These are phyloP conservation scores for Neomonachus schauinslandi DNA, from an alignment of 2,113 vertebrate species.

Conservation along the genomic window DNA sequence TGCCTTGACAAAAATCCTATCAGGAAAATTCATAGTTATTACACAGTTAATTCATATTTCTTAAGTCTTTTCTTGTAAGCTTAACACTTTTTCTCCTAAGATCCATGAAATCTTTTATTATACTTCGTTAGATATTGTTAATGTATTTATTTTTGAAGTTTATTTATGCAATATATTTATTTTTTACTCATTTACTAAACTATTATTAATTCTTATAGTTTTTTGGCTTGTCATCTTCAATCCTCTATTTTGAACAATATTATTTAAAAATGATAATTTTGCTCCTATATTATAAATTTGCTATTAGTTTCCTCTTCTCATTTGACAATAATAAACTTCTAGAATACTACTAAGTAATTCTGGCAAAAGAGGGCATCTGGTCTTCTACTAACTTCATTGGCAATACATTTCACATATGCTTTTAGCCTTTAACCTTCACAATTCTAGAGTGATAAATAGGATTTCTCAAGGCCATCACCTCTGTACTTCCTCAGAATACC, in stretches of 20 bases:
- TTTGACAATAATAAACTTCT: neutral
- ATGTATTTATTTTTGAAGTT: neutral
- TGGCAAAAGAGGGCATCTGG: neutral
- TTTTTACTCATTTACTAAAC: neutral
- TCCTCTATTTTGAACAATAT: neutral
- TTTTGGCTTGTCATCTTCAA: conserved; percentile 28
- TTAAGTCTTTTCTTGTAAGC: neutral
- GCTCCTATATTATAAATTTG: neutral
- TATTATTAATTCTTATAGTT: neutral
- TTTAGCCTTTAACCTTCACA: neutral
- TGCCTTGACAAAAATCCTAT: conserved; percentile 28
- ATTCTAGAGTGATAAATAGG: neutral
- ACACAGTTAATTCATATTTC: neutral
- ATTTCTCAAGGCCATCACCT: neutral
- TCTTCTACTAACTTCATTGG: neutral
- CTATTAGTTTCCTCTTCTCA: neutral
- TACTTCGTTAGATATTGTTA: neutral
- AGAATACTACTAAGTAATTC: neutral
- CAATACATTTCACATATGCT: neutral
- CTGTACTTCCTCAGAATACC: neutral
- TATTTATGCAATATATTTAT: neutral
- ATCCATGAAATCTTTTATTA: neutral
- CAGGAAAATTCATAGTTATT: neutral
- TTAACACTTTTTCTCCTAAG: neutral
- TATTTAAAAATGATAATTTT: conserved; percentile 7